phyloP scores from a whole-genome alignment of 2,113 vertebrate species.

The Sorex araneus region DNA sequence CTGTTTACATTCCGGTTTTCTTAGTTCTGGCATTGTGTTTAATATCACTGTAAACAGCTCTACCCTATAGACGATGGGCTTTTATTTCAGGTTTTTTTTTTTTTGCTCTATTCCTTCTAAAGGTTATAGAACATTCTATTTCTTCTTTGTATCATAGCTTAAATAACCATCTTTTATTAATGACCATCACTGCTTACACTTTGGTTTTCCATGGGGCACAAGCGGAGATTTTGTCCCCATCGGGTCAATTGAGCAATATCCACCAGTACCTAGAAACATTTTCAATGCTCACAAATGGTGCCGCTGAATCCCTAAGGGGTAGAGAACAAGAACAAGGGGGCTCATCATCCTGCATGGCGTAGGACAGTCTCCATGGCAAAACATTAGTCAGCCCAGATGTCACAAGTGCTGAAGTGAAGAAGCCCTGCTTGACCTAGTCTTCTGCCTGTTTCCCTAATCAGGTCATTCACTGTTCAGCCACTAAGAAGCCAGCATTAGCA shows the following conservation, averaged over 20 bases:
- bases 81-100: background rate
- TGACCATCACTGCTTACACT: constrained; percentile 10
- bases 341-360: background rate
- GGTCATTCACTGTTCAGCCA: background rate
- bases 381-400: background rate
- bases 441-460: background rate
- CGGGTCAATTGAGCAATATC: background rate
- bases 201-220: background rate
- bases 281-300: background rate
- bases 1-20: background rate
- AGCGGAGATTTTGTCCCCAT: background rate
- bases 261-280: constrained; percentile 24
- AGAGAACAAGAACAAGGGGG: background rate
- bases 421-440: background rate
- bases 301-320: background rate
- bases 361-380: background rate
- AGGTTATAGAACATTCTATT: constrained; percentile 10
- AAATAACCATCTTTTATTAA: background rate
- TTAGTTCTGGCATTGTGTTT: background rate
- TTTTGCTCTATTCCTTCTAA: constrained; percentile 27
- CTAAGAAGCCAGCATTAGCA: background rate
- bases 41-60: background rate
- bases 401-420: background rate
- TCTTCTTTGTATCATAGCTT: constrained; percentile 17
- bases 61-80: background rate